Conservation (phyloP, 2,113 vertebrate genomes). For the Puffinus mauretanicus region DNA sequence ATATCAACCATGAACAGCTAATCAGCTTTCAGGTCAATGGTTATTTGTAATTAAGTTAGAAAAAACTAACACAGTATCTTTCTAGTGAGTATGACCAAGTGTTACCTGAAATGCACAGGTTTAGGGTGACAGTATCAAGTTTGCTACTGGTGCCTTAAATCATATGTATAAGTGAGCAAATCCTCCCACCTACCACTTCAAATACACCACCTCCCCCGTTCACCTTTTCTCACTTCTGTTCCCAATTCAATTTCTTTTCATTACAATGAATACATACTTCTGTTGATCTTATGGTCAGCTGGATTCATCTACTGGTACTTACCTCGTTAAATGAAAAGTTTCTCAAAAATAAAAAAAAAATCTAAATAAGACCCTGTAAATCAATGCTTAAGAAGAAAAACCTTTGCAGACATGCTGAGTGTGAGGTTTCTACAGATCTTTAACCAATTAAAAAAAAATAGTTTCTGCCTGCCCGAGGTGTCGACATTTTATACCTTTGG, state of each 20-base stretch:
- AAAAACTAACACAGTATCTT: background rate
- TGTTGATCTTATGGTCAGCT: background rate
- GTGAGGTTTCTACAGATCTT: background rate
- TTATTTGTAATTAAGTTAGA: background rate
- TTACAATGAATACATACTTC: background rate
- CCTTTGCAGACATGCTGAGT: background rate
- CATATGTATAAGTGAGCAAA: background rate
- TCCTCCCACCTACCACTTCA: conserved; percentile 1
- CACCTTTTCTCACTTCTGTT: conserved; percentile 19
- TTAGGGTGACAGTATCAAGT: background rate
- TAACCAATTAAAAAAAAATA: background rate
- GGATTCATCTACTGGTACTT: background rate
- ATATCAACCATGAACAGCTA: background rate
- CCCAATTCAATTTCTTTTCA: conserved; percentile 29
- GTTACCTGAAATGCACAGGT: background rate
- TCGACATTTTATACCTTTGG: background rate
- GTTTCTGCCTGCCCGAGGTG: background rate
- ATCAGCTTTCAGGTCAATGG: background rate
- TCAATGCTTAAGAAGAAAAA: background rate
- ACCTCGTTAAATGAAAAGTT: background rate
- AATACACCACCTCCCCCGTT: background rate
- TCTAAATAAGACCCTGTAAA: background rate
- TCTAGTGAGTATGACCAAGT: background rate
- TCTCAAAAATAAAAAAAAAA: background rate
- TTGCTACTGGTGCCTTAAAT: background rate